Percentiles rank a stretch among this genome's conserved stretches.
phyloP scores from a whole-genome alignment of 1,140 invertebrate species.

The Ceratitis capitata region DNA sequence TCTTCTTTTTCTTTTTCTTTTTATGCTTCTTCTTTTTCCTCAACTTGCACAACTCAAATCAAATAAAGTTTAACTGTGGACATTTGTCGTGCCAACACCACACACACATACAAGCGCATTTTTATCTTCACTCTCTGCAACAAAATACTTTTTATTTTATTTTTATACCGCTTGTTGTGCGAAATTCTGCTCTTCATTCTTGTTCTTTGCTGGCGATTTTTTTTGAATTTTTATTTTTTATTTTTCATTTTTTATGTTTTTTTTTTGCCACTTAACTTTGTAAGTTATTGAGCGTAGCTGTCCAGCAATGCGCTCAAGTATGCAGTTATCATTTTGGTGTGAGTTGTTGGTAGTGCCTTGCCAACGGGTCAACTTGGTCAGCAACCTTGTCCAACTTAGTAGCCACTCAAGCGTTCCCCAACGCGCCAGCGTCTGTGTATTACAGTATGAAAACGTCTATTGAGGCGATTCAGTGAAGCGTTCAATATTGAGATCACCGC shows the following conservation, averaged over 20 bases:
- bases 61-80: constrained; percentile 32
- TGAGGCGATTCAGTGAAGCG: background rate
- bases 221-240: background rate
- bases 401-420: background rate
- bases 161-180: background rate
- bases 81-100: constrained; percentile 2
- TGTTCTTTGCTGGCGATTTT: background rate
- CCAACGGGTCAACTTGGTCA: background rate
- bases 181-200: constrained; percentile 5
- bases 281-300: constrained; percentile 21
- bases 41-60: constrained; percentile 24
- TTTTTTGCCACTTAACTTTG: constrained; percentile 6
- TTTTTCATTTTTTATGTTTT: background rate
- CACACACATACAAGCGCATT: background rate
- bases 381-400: background rate
- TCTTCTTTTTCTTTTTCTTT: no score
- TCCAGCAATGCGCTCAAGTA: constrained; percentile 15
- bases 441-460: background rate
- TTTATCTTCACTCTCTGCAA: no score
- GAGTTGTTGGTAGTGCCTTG: background rate
- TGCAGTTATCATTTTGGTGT: background rate
- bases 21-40: background rate
- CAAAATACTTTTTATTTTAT: background rate
- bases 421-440: background rate
- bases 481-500: constrained; percentile 2